Percentiles rank a stretch among this genome's conserved stretches.
Evolutionary conservation across 2,888 invertebrate species (phyloP).

Genomic region (Patella pellucida): DNA sequence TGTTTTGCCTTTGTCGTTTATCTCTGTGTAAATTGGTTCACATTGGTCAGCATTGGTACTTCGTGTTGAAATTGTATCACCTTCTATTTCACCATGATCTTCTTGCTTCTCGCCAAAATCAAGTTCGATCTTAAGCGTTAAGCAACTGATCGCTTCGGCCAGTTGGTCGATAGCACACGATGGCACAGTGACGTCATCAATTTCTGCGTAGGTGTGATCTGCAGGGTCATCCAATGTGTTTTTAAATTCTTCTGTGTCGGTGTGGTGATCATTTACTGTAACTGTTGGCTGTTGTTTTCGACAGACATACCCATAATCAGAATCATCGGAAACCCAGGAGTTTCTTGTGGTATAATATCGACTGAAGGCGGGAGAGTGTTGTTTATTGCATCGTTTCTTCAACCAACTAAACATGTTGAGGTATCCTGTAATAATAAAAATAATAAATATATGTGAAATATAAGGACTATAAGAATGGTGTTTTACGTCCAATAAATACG

Average conservation of each 20-base stretch:
- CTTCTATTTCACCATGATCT: too few relatives aligned
- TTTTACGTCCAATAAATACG: too few relatives aligned
- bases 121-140: not conserved
- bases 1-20: not conserved
- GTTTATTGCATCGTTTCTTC: not conserved
- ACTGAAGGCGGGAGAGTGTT: not conserved
- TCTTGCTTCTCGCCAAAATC: not conserved
- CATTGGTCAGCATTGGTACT: too few relatives aligned
- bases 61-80: too few relatives aligned
- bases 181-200: not conserved
- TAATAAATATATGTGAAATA: too few relatives aligned
- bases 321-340: not conserved
- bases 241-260: too few relatives aligned
- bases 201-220: constrained; percentile 6
- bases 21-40: not conserved
- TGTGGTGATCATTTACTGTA: too few relatives aligned
- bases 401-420: not conserved
- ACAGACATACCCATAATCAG: not conserved
- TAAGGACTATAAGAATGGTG: too few relatives aligned
- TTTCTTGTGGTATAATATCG: not conserved
- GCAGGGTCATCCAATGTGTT: not conserved
- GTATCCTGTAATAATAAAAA: too few relatives aligned
- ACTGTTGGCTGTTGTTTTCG: too few relatives aligned
- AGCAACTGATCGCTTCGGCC: not conserved
- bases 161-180: not conserved